Conservation (phyloP, 2,797 vertebrate species). For the Atherinosoma microstoma region DNA sequence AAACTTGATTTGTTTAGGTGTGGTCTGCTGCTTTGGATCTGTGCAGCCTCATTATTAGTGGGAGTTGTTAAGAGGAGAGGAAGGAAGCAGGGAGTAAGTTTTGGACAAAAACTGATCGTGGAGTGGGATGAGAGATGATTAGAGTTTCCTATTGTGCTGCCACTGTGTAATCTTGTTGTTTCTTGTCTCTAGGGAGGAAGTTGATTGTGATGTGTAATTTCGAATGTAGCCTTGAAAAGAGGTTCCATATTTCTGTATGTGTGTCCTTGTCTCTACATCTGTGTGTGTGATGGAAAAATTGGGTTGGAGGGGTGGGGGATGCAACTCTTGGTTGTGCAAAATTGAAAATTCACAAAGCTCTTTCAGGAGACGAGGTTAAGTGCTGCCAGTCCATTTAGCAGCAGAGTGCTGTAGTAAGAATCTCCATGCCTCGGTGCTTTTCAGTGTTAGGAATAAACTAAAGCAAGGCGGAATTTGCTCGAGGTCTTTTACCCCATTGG, state of each 20-base stretch:
- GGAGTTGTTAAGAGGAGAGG: slow-evolving; percentile 45
- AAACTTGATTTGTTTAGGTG: slow-evolving; percentile 54
- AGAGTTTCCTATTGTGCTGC: slow-evolving; percentile 55
- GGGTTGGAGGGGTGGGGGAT: slow-evolving; percentile 18
- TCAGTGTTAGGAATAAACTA: slow-evolving; percentile 19
- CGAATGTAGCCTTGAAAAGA: slow-evolving; percentile 72
- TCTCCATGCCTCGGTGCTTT: slow-evolving; percentile 19
- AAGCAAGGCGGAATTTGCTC: slow-evolving; percentile 1
- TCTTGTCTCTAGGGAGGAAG: slow-evolving; percentile 63
- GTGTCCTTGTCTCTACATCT: slow-evolving; percentile 57
- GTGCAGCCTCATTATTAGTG: slow-evolving; percentile 64
- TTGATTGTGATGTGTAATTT: slow-evolving; percentile 59
- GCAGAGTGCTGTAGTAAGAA: slow-evolving; percentile 48
- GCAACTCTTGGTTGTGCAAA: slow-evolving; percentile 53
- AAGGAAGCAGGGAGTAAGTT: slow-evolving; percentile 54
- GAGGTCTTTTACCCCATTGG: background rate
- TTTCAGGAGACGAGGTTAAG: slow-evolving; percentile 74
- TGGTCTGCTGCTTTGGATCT: slow-evolving; percentile 54
- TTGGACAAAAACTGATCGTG: slow-evolving; percentile 51
- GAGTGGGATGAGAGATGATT: slow-evolving; percentile 66
- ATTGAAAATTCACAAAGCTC: slow-evolving; percentile 75
- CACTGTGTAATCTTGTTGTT: slow-evolving; percentile 41
- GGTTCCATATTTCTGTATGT: slow-evolving; percentile 26
- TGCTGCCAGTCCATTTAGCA: slow-evolving; percentile 76
- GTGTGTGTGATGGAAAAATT: slow-evolving; percentile 26